Base-by-base conservation (phyloP, 2,797 vertebrate species). In the Pipistrellus kuhlii region DNA sequence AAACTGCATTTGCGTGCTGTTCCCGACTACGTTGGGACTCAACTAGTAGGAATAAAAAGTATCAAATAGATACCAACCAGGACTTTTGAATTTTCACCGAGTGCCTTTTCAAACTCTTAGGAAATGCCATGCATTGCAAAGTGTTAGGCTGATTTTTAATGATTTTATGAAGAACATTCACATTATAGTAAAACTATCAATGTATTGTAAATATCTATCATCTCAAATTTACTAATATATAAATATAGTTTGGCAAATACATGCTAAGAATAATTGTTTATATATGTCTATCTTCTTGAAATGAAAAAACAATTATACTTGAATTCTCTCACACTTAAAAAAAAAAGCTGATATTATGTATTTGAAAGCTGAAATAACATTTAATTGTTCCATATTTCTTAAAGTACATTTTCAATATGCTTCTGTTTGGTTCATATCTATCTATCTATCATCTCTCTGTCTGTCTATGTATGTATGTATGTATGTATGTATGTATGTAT, bases 251-350 rank as follows among this genome's bases (percentile, higher is more conserved):
- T 84, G 78, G 66, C 38, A 91, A 91, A 55, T 76, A 73, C 76
- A 64, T 76, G 62, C 35, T 64, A 72, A n/a, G 44, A 82, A 94
- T 76, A 76, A 76, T 83, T 93, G 10, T 85, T 64, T 78, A 44
- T 51, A 41, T 32, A 78, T 2, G 0, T 7, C 7, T 66, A 7
- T 75, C 25, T 85, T 90, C 7, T 90, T 18, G 35, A 48, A 81
- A 76, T 85, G 80, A 53, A 9, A 66, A 66, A 53, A 46, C n/a
- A n/a, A 27, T 12, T 81, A 23, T 66, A 55, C 44, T 84, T 89
- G 2, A 72, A 72, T 53, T 89, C 27, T 87, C 25, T 62, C 23
- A 10, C 0, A 91, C 12, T 85, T 83, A 11, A 27, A 27, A 83
- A 25, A 25, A 83, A 53, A n/a, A 13, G 77, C 30, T 41, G 32